Conservation (phyloP, 2,888 invertebrate genomes). For the Dascillus cervinus region DNA sequence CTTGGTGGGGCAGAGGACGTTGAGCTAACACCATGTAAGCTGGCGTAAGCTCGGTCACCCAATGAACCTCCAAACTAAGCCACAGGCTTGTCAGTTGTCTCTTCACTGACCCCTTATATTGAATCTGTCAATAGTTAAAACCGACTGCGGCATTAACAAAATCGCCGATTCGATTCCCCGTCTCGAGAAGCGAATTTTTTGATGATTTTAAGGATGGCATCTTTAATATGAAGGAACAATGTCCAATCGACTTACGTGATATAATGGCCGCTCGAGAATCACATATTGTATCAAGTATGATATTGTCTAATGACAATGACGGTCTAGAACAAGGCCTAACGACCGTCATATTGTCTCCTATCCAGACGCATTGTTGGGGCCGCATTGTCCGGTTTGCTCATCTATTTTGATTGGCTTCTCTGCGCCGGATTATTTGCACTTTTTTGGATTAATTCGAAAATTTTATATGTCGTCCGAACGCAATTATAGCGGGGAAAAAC, state of each 20-base stretch:
- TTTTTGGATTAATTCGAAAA: no score
- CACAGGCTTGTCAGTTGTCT: conserved; percentile 26
- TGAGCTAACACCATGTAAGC: background rate
- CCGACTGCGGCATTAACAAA: conserved; percentile 12
- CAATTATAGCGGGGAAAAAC: no score
- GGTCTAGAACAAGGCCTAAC: conserved; percentile 36
- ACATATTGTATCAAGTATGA: conserved; percentile 43
- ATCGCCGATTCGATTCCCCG: no score
- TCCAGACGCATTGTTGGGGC: conserved; percentile 29
- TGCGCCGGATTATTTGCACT: no score
- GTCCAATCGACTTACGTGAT: conserved; percentile 42
- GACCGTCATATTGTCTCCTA: conserved; percentile 30
- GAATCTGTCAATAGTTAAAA: conserved; percentile 20
- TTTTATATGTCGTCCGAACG: no score
- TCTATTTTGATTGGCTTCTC: conserved; percentile 30
- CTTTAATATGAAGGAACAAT: conserved; percentile 41
- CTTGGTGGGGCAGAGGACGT: background rate
- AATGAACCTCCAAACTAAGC: conserved; percentile 25
- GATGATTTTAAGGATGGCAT: conserved; percentile 21
- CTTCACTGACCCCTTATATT: conserved; percentile 21
- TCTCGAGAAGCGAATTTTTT: conserved; percentile 1
- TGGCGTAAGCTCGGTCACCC: conserved; percentile 21
- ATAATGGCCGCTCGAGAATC: conserved; percentile 37
- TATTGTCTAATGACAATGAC: conserved; percentile 43
- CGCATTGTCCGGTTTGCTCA: conserved; percentile 26